Percentiles rank a stretch among this genome's conserved stretches.
phyloP scores from a whole-genome alignment of 2,888 invertebrate genomes.

The Acleris emargana region DNA sequence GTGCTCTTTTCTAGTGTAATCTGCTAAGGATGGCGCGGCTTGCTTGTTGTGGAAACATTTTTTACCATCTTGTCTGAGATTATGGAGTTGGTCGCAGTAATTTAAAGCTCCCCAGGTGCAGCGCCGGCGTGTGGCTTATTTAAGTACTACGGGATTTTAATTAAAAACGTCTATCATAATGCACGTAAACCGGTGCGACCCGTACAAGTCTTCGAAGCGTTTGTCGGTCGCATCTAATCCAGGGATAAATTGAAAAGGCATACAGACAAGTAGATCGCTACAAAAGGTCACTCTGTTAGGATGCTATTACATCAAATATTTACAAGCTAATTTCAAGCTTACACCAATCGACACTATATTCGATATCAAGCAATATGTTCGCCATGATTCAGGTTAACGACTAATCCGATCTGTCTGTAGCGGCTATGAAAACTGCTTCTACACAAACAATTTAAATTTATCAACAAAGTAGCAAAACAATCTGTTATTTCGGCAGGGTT shows the following conservation, averaged over 20 bases:
- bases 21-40: conserved; percentile 42
- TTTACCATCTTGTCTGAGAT: conserved; percentile 50
- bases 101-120: conserved; percentile 74
- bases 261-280: too few species aligned
- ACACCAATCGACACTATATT: too few species aligned
- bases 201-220: neutral
- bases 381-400: too few species aligned
- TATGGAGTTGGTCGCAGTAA: conserved; percentile 49
- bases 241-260: too few species aligned
- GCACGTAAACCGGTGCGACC: conserved; percentile 37
- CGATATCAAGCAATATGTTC: too few species aligned
- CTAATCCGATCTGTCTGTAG: conserved; percentile 3
- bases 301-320: too few species aligned
- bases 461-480: conserved; percentile 48
- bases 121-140: conserved; percentile 63
- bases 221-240: too few species aligned
- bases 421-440: conserved; percentile 18
- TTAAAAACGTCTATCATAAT: conserved; percentile 70
- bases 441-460: conserved; percentile 38
- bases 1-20: conserved; percentile 48
- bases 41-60: conserved; percentile 48
- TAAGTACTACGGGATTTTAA: conserved; percentile 72
- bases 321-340: too few species aligned
- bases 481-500: conserved; percentile 46
- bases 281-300: too few species aligned